These are phyloP conservation scores for Teleopsis dalmanni DNA, from an alignment of 1,140 invertebrate genomes.

Conservation along the genomic window DNA sequence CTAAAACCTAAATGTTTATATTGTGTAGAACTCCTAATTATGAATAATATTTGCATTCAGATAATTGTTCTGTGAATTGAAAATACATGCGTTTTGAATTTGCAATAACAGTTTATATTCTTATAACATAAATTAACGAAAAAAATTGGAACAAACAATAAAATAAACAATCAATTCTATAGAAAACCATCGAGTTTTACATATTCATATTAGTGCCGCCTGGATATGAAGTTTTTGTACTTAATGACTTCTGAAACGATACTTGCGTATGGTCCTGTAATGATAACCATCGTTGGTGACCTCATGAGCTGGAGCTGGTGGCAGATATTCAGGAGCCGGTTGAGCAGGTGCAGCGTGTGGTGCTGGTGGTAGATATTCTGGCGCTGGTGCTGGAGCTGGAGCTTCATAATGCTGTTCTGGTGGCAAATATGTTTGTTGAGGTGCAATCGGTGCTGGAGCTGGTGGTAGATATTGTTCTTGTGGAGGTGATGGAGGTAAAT, in stretches of 20 bases:
- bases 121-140: no score
- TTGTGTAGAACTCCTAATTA: no score
- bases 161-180: no score
- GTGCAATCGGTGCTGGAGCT: not conserved
- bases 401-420: conserved; percentile 6
- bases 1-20: no score
- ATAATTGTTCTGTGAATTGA: no score
- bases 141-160: no score
- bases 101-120: no score
- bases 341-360: not conserved
- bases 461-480: conserved; percentile 8
- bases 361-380: not conserved
- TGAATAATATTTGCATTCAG: no score
- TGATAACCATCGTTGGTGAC: conserved; percentile 8
- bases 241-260: conserved; percentile 13
- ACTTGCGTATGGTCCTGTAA: conserved; percentile 8
- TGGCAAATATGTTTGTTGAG: conserved; percentile 4
- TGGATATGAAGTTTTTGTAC: no score
- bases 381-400: conserved; percentile 7
- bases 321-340: not conserved
- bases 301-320: not conserved
- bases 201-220: no score
- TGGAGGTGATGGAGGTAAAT: not conserved
- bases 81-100: no score
- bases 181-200: no score